phyloP scores from a whole-genome alignment of 30 jellyfish, hydroid and myxozoan genomes.

The Sanderia malayensis region DNA sequence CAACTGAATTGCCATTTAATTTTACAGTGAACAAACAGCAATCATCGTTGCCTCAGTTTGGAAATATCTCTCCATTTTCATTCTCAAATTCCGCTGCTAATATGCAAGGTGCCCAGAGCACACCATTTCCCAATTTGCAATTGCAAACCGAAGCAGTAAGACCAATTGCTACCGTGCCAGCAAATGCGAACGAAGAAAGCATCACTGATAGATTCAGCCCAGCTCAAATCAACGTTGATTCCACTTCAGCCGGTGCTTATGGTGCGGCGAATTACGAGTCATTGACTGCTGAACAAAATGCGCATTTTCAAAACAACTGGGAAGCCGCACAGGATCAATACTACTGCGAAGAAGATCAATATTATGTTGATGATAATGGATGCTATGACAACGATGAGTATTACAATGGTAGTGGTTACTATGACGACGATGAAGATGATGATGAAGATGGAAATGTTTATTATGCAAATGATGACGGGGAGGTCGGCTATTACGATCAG shows the following conservation, averaged over 20 bases:
- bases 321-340: constrained; percentile 66
- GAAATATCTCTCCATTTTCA: not conserved
- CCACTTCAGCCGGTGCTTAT: not conserved
- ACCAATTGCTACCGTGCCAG: not conserved
- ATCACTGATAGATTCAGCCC: not conserved
- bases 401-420: constrained; percentile 54
- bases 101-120: not conserved
- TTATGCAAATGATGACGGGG: constrained; percentile 31
- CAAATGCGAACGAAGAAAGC: not conserved
- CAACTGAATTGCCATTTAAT: constrained; percentile 32
- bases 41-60: not conserved
- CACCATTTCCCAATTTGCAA: not conserved
- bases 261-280: not conserved
- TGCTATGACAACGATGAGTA: constrained; percentile 43
- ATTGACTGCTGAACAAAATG: constrained; percentile 51
- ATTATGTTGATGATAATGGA: constrained; percentile 35
- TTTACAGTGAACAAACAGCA: constrained; percentile 7
- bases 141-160: not conserved
- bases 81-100: not conserved
- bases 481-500: constrained; percentile 45
- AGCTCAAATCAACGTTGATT: not conserved
- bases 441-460: constrained; percentile 49
- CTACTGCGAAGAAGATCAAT: constrained; percentile 46
- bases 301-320: constrained; percentile 48
- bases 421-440: constrained; percentile 43